Evolutionary conservation across 2,888 invertebrate species (phyloP), one percentile per base, ranked within the genome.

Genomic region (Cetonia aurata): DNA sequence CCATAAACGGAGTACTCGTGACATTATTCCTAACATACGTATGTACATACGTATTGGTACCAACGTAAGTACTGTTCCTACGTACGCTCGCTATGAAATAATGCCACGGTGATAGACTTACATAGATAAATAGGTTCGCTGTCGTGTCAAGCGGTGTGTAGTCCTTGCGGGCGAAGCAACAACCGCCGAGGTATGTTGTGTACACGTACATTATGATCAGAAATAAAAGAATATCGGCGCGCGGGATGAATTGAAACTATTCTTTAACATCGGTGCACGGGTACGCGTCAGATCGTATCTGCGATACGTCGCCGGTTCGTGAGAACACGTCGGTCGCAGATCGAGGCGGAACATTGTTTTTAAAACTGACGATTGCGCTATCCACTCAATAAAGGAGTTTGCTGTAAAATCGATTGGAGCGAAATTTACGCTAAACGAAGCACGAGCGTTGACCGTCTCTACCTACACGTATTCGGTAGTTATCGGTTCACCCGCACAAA

Each of bases 181-280:
- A 25, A 25, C 25, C 25, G 25, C 25, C 25, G 4, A 25, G 25
- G 25, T 25, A 25, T 25, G 25, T 10, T 8, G 25, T 12, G 53
- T 53, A 53, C 25, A 25, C 25, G 12, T 15, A 8, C 52, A 52
- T 52, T 52, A 52, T 17, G 52, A 12, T 12, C 10, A 52, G 10
- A 19, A 13, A n/a, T 56, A 25, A 41, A 15, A 15, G 37, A 41
- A 41, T 56, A 17, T 56, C 17, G 10, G 56, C 17, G 33, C 41
- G 1, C 56, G 17, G 41, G 56, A 56, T 56, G 56, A 56, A 56
- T 41, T 56, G 56, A 41, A 56, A 56, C 41, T 56, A 12, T 53
- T 10, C n/a, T 25, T 12, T 53, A 6, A 25, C 25, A 25, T 25
- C 25, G 25, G 25, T 25, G 25, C 25, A 25, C 25, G 25, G 25